Percentiles rank a stretch among this genome's conserved stretches.
Evolutionary conservation across 1,140 invertebrate species (phyloP).

Genomic region (Argopecten irradians): DNA sequence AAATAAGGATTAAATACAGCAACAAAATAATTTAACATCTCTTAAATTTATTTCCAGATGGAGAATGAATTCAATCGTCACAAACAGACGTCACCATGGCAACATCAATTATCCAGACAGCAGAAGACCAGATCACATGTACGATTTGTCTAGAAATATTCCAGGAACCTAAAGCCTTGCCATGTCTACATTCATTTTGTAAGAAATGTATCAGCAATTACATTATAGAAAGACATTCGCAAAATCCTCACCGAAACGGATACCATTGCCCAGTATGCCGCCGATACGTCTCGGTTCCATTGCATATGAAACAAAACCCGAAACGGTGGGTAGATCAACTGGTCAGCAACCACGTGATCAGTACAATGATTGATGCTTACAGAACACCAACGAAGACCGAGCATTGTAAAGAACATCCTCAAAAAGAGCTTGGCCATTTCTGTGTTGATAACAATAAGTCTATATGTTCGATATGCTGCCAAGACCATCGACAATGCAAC

Average conservation of each 20-base stretch:
- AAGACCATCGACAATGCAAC: slow-evolving; percentile 42
- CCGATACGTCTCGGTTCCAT: slow-evolving; percentile 26
- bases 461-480: slow-evolving; percentile 40
- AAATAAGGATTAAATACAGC: too few relatives aligned
- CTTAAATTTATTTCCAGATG: too few relatives aligned
- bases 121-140: slow-evolving; percentile 46
- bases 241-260: neutral
- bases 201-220: slow-evolving; percentile 48
- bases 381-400: neutral
- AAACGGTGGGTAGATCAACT: slow-evolving; percentile 39
- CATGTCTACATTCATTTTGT: slow-evolving; percentile 56
- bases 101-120: slow-evolving; percentile 37
- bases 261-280: slow-evolving; percentile 46
- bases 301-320: slow-evolving; percentile 27
- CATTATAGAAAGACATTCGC: slow-evolving; percentile 14
- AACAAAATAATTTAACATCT: too few relatives aligned
- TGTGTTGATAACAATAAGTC: slow-evolving; percentile 40
- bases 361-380: slow-evolving; percentile 35
- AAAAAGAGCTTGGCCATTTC: slow-evolving; percentile 46
- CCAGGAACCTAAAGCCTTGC: slow-evolving; percentile 48
- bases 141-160: slow-evolving; percentile 52
- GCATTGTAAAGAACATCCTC: slow-evolving; percentile 10
- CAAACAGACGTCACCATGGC: slow-evolving; percentile 28
- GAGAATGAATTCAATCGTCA: too few relatives aligned
- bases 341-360: slow-evolving; percentile 35